phyloP scores from a whole-genome alignment of 2,888 invertebrate species.

The Agriopis aurantiaria region DNA sequence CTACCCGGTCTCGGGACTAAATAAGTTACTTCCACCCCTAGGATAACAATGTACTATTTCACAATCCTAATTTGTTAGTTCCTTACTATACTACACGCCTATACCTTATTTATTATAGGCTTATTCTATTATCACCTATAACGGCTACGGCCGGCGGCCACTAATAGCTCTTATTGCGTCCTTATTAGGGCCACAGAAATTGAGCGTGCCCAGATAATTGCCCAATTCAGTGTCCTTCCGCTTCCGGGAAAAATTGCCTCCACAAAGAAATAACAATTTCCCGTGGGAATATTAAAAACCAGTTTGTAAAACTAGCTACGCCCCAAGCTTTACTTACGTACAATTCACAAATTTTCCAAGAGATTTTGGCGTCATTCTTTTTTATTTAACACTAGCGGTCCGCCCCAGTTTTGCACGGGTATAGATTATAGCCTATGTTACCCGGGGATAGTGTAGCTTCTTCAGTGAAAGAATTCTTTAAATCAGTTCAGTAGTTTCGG shows the following conservation, averaged over 20 bases:
- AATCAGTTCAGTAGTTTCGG: too few relatives aligned
- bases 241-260: slow-evolving; percentile 11
- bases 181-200: slow-evolving; percentile 13
- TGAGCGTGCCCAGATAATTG: slow-evolving; percentile 16
- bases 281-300: background rate
- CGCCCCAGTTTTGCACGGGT: too few relatives aligned
- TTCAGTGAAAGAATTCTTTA: too few relatives aligned
- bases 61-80: too few relatives aligned
- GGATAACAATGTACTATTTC: too few relatives aligned
- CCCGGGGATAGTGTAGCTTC: too few relatives aligned
- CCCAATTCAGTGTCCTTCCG: slow-evolving; percentile 21
- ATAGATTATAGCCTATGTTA: too few relatives aligned
- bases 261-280: slow-evolving; percentile 12
- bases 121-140: slow-evolving; percentile 3
- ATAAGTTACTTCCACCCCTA: too few relatives aligned
- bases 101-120: background rate
- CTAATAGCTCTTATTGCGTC: slow-evolving; percentile 5
- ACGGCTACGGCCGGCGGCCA: background rate
- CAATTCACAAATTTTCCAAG: too few relatives aligned
- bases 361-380: background rate
- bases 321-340: background rate
- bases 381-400: too few relatives aligned
- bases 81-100: too few relatives aligned
- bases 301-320: background rate
- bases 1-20: too few relatives aligned